Evolutionary conservation across 2,888 invertebrate species (phyloP), one percentile per base, ranked within the genome.

Genomic region (Brachyptera risi): DNA sequence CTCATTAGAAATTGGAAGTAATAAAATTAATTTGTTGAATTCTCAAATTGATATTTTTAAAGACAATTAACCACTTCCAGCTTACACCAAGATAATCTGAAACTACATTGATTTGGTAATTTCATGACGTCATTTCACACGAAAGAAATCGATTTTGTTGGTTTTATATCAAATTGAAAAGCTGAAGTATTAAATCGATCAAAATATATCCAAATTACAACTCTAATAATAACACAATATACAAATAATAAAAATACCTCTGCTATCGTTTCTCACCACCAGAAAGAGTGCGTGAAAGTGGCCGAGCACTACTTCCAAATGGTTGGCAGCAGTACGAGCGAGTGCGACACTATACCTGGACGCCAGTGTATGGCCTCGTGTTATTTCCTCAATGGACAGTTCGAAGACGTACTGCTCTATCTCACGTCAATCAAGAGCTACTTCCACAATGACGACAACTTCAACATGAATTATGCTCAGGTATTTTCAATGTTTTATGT

Each of bases 321-420:
- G 62, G 96, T 99, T 2, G 98, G 98, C 59, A 94, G 95, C 66
- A 97, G 96, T 0, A 88, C 92, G 1, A 92, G 95, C 21, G 98
- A 99, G 77, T 96, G 96, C 73, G 98, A 99, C 74, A 99, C 98
- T 0, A 97, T 99, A 70, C 91, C 91, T 0, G 94, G 99, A 0
- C 81, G 99, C 26, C 96, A 99, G 75, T 96, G 97, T 73, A 98
- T 99, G 97, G 95, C 98, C 0, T 95, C 97, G 0, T 93, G 93
- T 2, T 95, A 94, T 77, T 99, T 99, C 76, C 80, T 99, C 2
- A 87, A 92, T 50, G 88, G 88, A 19, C 96, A 97, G 75, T 97
- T 94, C 75, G 96, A 97, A 71, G 96, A 99, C 76, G 97, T 96
- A 49, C 82, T 96, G 17, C 88, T 97, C 24, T 99, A 98, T 73